Evolutionary conservation across 2,888 invertebrate species (phyloP).

Genomic region (Rhorus exstirpatorius): DNA sequence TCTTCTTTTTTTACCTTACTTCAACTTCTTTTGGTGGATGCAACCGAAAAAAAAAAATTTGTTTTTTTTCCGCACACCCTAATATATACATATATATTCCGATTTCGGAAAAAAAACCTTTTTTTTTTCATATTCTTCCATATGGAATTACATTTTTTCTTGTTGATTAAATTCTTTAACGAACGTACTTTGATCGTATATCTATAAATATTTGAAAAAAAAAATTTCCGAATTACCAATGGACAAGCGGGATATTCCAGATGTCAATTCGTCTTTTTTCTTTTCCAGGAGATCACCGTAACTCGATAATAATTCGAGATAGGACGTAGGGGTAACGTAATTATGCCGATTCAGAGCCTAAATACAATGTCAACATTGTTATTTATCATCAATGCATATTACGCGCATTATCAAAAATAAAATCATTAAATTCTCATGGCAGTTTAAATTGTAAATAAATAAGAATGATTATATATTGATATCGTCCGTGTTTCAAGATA

Average conservation of each 20-base stretch:
- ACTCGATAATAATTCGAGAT: conserved; percentile 93
- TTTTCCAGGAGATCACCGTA: conserved; percentile 92
- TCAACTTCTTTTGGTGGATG: too few relatives aligned
- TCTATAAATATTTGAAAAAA: conserved; percentile 1
- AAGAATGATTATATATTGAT: background rate
- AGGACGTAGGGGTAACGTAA: conserved; percentile 96
- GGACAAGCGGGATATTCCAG: conserved; percentile 88
- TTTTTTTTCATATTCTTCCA: too few relatives aligned
- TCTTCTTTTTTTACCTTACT: too few relatives aligned
- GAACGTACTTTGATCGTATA: too few relatives aligned
- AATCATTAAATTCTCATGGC: background rate
- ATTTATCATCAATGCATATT: background rate
- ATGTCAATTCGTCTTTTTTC: conserved; percentile 88
- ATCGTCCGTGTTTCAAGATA: background rate
- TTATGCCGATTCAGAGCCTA: conserved; percentile 90
- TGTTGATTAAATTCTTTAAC: too few relatives aligned
- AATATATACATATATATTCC: too few relatives aligned
- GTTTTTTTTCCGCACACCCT: too few relatives aligned
- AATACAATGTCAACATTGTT: background rate
- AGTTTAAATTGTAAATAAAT: background rate
- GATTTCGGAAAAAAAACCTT: too few relatives aligned
- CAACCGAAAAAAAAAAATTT: too few relatives aligned
- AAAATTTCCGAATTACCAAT: conserved; percentile 86
- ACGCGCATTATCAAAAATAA: background rate
- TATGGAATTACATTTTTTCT: background rate